phyloP scores from a whole-genome alignment of 2,888 invertebrate genomes.

The Drosophila hamatofila region DNA sequence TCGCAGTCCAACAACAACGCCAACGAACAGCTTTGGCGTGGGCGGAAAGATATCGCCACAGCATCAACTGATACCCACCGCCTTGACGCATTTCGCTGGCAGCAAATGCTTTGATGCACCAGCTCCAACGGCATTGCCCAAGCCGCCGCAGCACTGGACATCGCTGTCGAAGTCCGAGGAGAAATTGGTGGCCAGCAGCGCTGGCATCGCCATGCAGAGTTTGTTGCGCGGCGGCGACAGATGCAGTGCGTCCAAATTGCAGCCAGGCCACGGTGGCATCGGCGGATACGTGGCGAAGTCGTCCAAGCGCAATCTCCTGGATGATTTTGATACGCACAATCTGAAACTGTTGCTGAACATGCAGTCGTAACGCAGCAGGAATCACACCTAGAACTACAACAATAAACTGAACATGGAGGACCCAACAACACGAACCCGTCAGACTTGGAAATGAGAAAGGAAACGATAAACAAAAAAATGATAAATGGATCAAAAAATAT shows the following conservation, averaged over 20 bases:
- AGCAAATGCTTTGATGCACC: conserved; percentile 94
- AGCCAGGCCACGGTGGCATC: conserved; percentile 23
- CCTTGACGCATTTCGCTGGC: conserved; percentile 87
- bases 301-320: conserved; percentile 84
- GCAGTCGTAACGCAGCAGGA: conserved; percentile 84
- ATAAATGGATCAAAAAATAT: conserved; percentile 53
- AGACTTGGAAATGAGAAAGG: conserved; percentile 55
- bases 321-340: conserved; percentile 87
- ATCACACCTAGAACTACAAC: conserved; percentile 47
- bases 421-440: conserved; percentile 64
- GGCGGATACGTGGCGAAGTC: conserved; percentile 75
- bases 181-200: conserved; percentile 85
- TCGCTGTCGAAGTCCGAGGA: conserved; percentile 85
- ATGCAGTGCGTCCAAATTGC: conserved; percentile 55
- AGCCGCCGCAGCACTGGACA: conserved; percentile 93
- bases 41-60: conserved; percentile 82
- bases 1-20: conserved; percentile 60
- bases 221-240: conserved; percentile 57
- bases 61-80: conserved; percentile 83
- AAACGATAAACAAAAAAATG: conserved; percentile 33
- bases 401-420: conserved; percentile 51
- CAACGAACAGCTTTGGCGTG: conserved; percentile 45
- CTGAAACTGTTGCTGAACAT: conserved; percentile 89
- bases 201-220: conserved; percentile 75
- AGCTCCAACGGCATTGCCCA: conserved; percentile 91